Percentiles rank a stretch among this genome's conserved stretches.
Conservation (phyloP, 2,888 invertebrate genomes). For the Monopis laevigella region DNA sequence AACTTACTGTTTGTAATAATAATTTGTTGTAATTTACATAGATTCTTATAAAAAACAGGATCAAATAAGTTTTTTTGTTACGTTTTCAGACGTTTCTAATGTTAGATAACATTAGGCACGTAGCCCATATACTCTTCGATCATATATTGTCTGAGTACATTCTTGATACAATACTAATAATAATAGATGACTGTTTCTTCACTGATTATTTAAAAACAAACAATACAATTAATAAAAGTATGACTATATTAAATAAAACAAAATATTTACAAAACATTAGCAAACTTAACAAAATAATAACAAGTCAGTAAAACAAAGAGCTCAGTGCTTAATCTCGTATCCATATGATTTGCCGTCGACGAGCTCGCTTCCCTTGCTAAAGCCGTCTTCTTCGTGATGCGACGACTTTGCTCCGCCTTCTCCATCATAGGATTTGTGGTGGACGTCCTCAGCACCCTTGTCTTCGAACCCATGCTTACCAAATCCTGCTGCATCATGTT, state of each 20-base stretch:
- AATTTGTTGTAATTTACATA: too few relatives aligned
- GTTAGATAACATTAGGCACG: too few relatives aligned
- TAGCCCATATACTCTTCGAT: too few relatives aligned
- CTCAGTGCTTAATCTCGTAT: conserved; percentile 46
- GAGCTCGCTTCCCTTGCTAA: conserved; percentile 39
- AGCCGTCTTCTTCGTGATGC: conserved; percentile 56
- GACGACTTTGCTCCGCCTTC: conserved; percentile 58
- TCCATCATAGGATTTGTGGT: conserved; percentile 54
- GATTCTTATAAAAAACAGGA: too few relatives aligned
- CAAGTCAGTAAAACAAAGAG: conserved; percentile 27
- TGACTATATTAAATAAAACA: conserved; percentile 38
- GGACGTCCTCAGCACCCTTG: conserved; percentile 51
- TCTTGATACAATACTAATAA: too few relatives aligned
- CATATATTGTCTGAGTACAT: too few relatives aligned
- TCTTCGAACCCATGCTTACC: conserved; percentile 62
- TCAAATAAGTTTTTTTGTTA: too few relatives aligned
- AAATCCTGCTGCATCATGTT: conserved; percentile 48
- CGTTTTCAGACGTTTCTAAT: too few relatives aligned
- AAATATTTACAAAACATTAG: conserved; percentile 48
- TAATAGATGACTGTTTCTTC: too few relatives aligned
- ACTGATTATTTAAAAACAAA: too few relatives aligned
- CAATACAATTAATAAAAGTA: too few relatives aligned
- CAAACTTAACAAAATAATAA: conserved; percentile 45
- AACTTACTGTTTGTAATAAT: too few relatives aligned
- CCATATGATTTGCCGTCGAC: conserved; percentile 50